Percentiles rank a stretch among this genome's conserved stretches.
Evolutionary conservation across 2,113 vertebrate species (phyloP).

Genomic region (Labrus mixtus): DNA sequence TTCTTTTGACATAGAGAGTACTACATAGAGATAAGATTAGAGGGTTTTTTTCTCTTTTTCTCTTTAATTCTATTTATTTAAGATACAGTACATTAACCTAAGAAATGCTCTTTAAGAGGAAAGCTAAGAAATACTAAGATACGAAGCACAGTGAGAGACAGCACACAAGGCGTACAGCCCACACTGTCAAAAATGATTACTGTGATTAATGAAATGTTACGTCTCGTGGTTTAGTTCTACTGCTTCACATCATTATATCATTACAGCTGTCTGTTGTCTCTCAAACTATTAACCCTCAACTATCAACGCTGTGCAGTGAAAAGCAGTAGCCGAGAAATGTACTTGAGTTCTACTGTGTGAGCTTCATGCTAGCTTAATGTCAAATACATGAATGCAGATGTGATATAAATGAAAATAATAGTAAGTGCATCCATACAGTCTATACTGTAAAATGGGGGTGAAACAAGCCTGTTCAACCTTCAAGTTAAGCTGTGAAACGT

Average conservation of each 20-base stretch:
- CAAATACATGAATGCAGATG: not conserved
- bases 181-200: not conserved
- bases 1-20: too few relatives aligned
- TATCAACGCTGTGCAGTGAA: not conserved
- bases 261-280: constrained; percentile 3
- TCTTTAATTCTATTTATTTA: not conserved
- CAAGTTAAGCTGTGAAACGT: constrained; percentile 25
- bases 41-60: too few relatives aligned
- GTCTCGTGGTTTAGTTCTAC: not conserved
- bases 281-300: not conserved
- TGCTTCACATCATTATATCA: constrained; percentile 19
- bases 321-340: not conserved
- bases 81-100: not conserved
- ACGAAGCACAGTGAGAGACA: too few relatives aligned
- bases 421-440: not conserved
- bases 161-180: not conserved
- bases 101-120: not conserved
- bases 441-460: not conserved
- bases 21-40: too few relatives aligned
- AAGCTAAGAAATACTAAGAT: too few relatives aligned
- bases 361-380: not conserved
- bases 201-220: constrained; percentile 6
- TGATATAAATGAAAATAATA: not conserved
- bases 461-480: not conserved
- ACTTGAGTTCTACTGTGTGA: not conserved